Evolutionary conservation across 1,140 invertebrate species (phyloP), one percentile per base, ranked within the genome.

Genomic region (Metaphire vulgaris): DNA sequence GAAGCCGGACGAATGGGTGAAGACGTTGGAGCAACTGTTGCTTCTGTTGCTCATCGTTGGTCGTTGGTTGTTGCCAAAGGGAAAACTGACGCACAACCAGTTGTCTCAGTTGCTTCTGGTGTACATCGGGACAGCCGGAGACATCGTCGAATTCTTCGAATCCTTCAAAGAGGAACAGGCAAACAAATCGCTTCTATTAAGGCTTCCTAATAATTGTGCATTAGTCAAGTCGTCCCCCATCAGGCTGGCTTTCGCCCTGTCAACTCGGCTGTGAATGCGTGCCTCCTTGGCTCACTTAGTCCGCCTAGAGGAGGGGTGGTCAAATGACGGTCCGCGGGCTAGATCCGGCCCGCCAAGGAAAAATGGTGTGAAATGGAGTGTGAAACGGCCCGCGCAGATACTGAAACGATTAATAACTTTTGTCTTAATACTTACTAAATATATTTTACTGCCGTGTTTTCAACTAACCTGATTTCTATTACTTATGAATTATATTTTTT

Each of bases 71-170:
- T 87, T 97, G 72, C 93, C 95, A 0, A 96, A 96, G 81, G 94
- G 94, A 1, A 83, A 85, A 33, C 88, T 97, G 2, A 96, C 93
- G 0, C 89, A 94, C 69, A 94, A 97, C 83, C 93, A 97, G 85
- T 87, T 97, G 1, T 96, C 94, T 29, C 95, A 97, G 82, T 86
- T 97, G 28, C 85, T 97, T 0, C 87, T 97, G 1, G 94, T 90
- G 32, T 90, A 90, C 81, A 89, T 90, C 72, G 89, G 89, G 34
- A 96, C 93, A 0, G 94, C 94, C 0, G 94, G 94, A 0, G 95
- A 97, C 83, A 97, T 97, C 75, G 95, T 97, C 33, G 95, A 97
- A 85, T 96, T 97, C 85, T 96, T 96, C 84, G 95, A 97, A 83
- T 95, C 94, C 0, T 96, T 97, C 86, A 89, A 85, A 72, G 85